A percentile compares a stretch with the other conserved stretches of the same genome.
Conservation (phyloP, 1,140 invertebrate genomes). For the Drosophila sturtevanti region DNA sequence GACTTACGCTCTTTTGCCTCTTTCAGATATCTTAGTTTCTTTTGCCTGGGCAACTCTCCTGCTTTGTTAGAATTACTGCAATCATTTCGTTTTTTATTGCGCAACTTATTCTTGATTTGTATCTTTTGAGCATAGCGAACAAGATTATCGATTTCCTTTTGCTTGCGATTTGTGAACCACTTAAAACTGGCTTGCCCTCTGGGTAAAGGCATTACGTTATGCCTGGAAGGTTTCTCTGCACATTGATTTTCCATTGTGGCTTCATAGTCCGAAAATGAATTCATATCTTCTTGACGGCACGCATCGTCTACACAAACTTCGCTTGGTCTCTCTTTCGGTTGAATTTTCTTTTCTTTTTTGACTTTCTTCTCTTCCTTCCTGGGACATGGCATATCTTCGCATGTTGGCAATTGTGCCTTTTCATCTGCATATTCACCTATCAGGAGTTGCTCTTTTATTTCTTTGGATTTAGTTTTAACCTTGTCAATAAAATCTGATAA, state of each 20-base stretch:
- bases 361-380: background rate
- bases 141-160: background rate
- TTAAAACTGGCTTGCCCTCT: background rate
- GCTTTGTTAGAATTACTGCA: background rate
- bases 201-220: background rate
- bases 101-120: slow-evolving; percentile 1
- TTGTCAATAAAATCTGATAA: background rate
- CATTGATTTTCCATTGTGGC: background rate
- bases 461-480: background rate
- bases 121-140: slow-evolving; percentile 9
- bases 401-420: background rate
- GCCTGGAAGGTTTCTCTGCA: background rate
- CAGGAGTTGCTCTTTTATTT: background rate
- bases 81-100: background rate
- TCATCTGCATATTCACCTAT: background rate
- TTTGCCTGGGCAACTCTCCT: background rate
- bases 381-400: background rate
- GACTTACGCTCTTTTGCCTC: background rate
- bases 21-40: background rate
- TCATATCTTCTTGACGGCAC: background rate
- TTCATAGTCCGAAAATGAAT: background rate
- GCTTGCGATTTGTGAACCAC: background rate
- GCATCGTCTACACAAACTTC: background rate
- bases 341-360: background rate
- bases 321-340: background rate